Conservation (phyloP, 2,888 invertebrate species). For the Abscondita cerata region DNA sequence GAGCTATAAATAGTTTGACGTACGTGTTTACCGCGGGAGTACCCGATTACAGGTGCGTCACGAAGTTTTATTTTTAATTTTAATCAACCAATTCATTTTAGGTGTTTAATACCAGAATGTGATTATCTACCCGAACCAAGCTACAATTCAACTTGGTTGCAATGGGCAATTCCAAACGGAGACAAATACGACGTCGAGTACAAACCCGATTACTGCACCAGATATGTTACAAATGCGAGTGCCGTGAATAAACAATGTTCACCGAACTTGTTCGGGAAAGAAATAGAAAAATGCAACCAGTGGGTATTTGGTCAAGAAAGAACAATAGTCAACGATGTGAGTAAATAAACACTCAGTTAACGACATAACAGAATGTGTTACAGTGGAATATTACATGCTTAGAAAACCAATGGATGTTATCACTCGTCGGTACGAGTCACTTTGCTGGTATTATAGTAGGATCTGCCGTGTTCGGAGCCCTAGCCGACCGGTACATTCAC, state of each 20-base stretch:
- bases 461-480: slow-evolving; percentile 64
- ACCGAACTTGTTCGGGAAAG: slow-evolving; percentile 53
- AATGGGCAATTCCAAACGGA: slow-evolving; percentile 59
- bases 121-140: slow-evolving; percentile 55
- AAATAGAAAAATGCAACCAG: slow-evolving; percentile 57
- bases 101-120: slow-evolving; percentile 63
- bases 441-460: slow-evolving; percentile 70
- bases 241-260: slow-evolving; percentile 50
- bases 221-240: slow-evolving; percentile 47
- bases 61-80: too few relatives aligned
- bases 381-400: slow-evolving; percentile 67
- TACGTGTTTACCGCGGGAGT: slow-evolving; percentile 69
- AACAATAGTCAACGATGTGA: slow-evolving; percentile 66
- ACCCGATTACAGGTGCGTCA: slow-evolving; percentile 65
- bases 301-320: slow-evolving; percentile 64
- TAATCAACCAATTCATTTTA: too few relatives aligned
- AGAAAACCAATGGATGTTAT: slow-evolving; percentile 68
- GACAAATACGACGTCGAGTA: slow-evolving; percentile 39
- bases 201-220: slow-evolving; percentile 52
- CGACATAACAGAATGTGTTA: slow-evolving; percentile 47
- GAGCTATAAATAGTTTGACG: slow-evolving; percentile 66
- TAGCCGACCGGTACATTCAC: slow-evolving; percentile 60
- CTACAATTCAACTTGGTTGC: slow-evolving; percentile 59
- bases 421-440: slow-evolving; percentile 67
- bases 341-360: slow-evolving; percentile 18